phyloP scores from a whole-genome alignment of 37 sponge, comb jelly and placozoan genomes.

The Hormiphora californensis region DNA sequence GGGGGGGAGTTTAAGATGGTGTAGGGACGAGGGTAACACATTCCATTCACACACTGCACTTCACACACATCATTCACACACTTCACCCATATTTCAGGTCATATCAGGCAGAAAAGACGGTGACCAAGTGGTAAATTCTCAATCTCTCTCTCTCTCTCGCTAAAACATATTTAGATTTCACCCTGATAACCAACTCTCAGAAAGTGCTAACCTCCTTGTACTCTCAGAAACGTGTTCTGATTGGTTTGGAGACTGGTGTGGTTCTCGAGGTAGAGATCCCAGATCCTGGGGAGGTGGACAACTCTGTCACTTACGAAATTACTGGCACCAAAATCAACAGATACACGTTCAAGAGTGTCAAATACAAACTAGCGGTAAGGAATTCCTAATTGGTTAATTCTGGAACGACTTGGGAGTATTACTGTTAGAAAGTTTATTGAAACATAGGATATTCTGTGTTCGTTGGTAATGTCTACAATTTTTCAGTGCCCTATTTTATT shows the following conservation, averaged over 20 bases:
- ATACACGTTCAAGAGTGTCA: slow-evolving; percentile 40
- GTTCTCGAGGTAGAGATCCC: slow-evolving; percentile 72
- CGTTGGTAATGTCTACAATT: too few relatives aligned
- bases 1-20: slow-evolving; percentile 57
- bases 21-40: neutral
- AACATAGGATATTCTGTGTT: too few relatives aligned
- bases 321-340: neutral
- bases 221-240: slow-evolving; percentile 57
- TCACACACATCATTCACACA: neutral
- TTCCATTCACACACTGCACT: neutral
- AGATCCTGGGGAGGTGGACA: slow-evolving; percentile 40
- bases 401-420: too few relatives aligned
- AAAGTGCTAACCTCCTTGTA: too few relatives aligned
- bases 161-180: too few relatives aligned
- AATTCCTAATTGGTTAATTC: too few relatives aligned
- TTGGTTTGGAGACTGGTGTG: slow-evolving; percentile 79
- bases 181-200: too few relatives aligned
- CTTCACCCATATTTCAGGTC: neutral
- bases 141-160: too few relatives aligned
- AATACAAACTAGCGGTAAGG: slow-evolving; percentile 11
- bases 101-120: neutral
- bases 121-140: neutral
- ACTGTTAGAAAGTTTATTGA: too few relatives aligned
- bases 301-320: slow-evolving; percentile 48
- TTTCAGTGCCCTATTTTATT: too few relatives aligned